phyloP scores from a whole-genome alignment of 1,140 invertebrate genomes.

The Kradibia gibbosae region DNA sequence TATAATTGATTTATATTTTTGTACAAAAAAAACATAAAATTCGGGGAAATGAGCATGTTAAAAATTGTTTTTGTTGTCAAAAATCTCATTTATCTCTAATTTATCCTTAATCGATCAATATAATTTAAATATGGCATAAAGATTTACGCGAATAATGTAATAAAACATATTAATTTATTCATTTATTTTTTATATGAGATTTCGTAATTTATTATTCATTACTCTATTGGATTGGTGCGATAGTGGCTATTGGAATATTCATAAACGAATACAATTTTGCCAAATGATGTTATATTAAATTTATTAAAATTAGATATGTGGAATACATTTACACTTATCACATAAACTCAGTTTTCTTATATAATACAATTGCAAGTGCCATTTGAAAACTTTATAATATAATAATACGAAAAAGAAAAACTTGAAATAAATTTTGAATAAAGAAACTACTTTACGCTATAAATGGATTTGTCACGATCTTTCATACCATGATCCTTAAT shows the following conservation, averaged over 20 bases:
- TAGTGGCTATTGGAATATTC: no score
- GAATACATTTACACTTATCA: constrained; percentile 3
- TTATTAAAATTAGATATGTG: neutral
- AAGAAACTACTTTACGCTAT: constrained; percentile 31
- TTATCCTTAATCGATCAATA: no score
- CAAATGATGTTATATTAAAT: neutral
- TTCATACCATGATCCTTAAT: constrained; percentile 16
- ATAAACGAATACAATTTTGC: neutral
- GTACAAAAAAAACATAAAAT: neutral
- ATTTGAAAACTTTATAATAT: neutral
- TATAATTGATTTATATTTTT: neutral
- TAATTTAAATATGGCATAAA: no score
- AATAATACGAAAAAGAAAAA: constrained; percentile 18
- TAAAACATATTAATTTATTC: no score
- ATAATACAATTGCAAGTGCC: neutral
- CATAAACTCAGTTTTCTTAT: constrained; percentile 1
- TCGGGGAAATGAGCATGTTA: no score
- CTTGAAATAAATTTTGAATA: constrained; percentile 21
- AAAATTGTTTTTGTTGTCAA: no score
- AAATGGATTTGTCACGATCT: constrained; percentile 12
- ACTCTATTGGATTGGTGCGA: no score
- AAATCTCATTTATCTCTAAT: no score
- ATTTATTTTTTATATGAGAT: no score
- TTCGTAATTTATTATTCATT: no score
- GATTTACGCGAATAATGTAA: no score